phyloP scores from a whole-genome alignment of 1,140 invertebrate species.

The Acromyrmex heyeri region DNA sequence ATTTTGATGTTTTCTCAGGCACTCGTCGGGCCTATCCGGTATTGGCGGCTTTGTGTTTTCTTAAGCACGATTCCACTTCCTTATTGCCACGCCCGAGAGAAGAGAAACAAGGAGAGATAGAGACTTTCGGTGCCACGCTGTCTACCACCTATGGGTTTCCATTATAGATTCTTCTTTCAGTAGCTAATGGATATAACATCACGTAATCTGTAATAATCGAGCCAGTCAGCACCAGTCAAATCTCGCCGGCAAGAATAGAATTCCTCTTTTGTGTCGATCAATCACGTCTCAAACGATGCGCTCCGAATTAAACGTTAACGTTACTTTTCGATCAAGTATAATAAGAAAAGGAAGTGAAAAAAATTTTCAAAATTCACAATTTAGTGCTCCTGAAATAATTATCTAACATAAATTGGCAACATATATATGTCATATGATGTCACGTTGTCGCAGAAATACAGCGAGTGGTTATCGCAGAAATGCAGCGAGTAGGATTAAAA shows the following conservation, averaged over 20 bases:
- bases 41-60: conserved; percentile 85
- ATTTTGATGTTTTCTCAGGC: conserved; percentile 83
- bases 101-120: conserved; percentile 59
- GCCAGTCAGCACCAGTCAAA: neutral
- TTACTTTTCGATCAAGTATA: neutral
- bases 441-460: neutral
- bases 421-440: no score
- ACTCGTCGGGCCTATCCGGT: conserved; percentile 77
- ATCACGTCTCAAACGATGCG: neutral
- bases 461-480: neutral
- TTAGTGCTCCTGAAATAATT: neutral
- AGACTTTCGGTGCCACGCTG: conserved; percentile 83
- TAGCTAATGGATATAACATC: neutral
- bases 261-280: neutral
- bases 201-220: conserved; percentile 4
- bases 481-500: neutral
- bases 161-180: conserved; percentile 7
- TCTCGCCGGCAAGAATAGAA: neutral
- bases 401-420: neutral
- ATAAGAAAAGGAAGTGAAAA: no score
- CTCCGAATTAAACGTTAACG: neutral
- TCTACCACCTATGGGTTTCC: conserved; percentile 73
- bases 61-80: conserved; percentile 84
- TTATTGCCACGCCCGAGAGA: conserved; percentile 81
- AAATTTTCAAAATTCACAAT: neutral